Conservation (phyloP, 1,140 invertebrate genomes). For the Argopecten irradians region DNA sequence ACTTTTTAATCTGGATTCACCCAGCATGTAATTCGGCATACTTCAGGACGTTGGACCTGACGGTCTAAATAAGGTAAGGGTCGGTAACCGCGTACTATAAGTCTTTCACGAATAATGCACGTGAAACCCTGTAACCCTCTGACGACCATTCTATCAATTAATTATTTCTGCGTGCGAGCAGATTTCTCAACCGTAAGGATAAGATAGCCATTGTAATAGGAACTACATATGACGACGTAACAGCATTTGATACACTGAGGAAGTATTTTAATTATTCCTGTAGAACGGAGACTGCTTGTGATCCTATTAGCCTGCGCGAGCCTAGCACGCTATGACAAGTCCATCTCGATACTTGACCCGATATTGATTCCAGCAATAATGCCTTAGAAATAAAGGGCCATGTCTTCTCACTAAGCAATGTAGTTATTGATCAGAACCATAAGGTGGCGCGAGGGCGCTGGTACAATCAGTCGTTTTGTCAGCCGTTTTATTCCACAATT, state of each 20-base stretch:
- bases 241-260: not conserved
- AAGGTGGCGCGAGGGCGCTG: not conserved
- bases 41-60: not conserved
- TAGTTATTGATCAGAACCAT: not conserved
- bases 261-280: slow-evolving; percentile 12
- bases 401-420: not conserved
- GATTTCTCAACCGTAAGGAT: not conserved
- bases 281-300: not conserved
- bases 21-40: not conserved
- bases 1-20: not conserved
- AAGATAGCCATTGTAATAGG: not conserved
- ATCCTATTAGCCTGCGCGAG: not conserved
- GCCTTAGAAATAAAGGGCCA: not conserved
- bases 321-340: not conserved
- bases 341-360: slow-evolving; percentile 19
- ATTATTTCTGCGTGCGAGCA: not conserved
- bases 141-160: slow-evolving; percentile 21
- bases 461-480: not conserved
- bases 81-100: not conserved
- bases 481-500: not conserved
- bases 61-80: not conserved
- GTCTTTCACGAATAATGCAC: not conserved
- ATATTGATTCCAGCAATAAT: not conserved
- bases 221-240: not conserved
- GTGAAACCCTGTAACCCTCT: not conserved